phyloP scores from a whole-genome alignment of 2,113 vertebrate genomes.

The Puffinus mauretanicus region DNA sequence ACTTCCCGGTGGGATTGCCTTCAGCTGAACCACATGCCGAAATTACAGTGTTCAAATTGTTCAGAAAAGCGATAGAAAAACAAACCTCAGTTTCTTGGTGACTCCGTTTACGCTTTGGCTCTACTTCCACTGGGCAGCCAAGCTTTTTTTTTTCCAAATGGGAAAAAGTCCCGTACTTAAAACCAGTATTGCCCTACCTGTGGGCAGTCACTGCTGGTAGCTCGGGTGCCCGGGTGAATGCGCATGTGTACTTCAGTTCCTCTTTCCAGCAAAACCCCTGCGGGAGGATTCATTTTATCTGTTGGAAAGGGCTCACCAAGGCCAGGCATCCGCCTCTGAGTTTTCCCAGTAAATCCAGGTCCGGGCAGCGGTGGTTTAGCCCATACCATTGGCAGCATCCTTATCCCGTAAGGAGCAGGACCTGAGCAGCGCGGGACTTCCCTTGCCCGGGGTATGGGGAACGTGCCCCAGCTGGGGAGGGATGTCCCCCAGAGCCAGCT shows the following conservation, averaged over 20 bases:
- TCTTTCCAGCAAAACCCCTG: not conserved
- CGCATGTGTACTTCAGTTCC: not conserved
- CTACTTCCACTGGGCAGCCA: not conserved
- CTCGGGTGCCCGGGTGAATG: fast-evolving
- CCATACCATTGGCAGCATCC: not conserved
- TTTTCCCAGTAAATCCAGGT: not conserved
- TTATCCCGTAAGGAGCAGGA: not conserved
- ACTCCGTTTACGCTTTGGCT: not conserved
- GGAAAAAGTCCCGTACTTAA: not conserved
- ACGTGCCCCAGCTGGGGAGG: not conserved
- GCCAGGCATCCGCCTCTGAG: not conserved
- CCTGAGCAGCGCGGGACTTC: fast-evolving
- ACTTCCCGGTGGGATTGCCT: not conserved
- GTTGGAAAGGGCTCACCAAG: not conserved
- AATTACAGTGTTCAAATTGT: not conserved
- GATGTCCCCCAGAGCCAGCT: not conserved
- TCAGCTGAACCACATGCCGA: not conserved
- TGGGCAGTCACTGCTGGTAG: not conserved
- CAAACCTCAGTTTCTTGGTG: not conserved
- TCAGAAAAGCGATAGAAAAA: not conserved
- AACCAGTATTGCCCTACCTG: not conserved
- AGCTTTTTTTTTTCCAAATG: not conserved
- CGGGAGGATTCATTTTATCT: fast-evolving
- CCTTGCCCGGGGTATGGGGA: not conserved
- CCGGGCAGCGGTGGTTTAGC: fast-evolving